Base-by-base conservation (phyloP, 2,113 vertebrate genomes). In the Oncorhynchus clarkii region DNA sequence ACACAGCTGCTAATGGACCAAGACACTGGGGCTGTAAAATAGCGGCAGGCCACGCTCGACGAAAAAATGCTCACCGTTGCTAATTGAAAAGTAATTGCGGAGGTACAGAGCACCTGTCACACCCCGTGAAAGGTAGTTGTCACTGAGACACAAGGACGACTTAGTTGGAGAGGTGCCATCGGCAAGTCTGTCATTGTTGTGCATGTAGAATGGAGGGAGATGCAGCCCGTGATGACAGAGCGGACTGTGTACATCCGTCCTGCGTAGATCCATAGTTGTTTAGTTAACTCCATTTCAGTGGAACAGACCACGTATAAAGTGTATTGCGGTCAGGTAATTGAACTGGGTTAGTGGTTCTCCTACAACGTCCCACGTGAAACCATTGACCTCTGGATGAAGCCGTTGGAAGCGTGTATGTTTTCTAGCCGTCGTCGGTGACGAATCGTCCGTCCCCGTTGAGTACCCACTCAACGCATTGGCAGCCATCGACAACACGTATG, bases 1-100 rank as follows among this genome's bases (percentile, higher is more conserved):
- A 29, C 6, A 39, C 34, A 73, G 82, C 78, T 72, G 76, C 84
- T 90, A 92, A 92, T 91, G 88, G 87, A 79, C 83, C 87, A 86
- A 74, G 86, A 87, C 83, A 60, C 66, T 11, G 3, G 77, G 72
- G 79, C 85, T 75, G 81, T 88, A 82, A 87, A 89, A 85, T 78
- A 89, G 86, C 85, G 39, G 71, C 67, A 74, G 78, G 86, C 87
- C 80, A 86, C 84, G 85, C 39, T 87, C 48, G 13, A n/a, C 39
- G 22, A 76, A 67, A 80, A 81, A 82, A 87, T 74, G 71, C 81
- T 72, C 82, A 16, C 67, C 26, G 66, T 45, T 48, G 57, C 82
- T 84, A 73, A 81, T 49, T 81, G 87, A 87, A 75, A 70, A 57
- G 74, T 67, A 54, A 84, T 74, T 72, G 71, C 59, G 64, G 77